Percentiles rank a stretch among this genome's conserved stretches.
Conservation (phyloP, 2,113 vertebrate species). For the Grallaria varia region DNA sequence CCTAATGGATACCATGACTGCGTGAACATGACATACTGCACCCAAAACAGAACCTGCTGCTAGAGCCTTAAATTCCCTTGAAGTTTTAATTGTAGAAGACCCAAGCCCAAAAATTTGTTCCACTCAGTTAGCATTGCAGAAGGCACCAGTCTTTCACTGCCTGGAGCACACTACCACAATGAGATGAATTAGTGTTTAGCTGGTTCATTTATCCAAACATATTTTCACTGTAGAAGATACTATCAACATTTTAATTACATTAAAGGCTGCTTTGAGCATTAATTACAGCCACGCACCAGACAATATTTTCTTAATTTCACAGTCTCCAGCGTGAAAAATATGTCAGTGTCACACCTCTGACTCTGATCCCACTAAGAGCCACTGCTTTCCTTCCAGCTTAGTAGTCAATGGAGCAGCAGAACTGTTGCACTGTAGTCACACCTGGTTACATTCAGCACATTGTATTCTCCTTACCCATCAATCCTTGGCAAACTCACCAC, state of each 20-base stretch:
- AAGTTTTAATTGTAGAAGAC: not conserved
- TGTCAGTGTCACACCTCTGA: not conserved
- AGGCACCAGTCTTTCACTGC: not conserved
- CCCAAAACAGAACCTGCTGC: not conserved
- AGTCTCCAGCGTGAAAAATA: not conserved
- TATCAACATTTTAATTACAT: not conserved
- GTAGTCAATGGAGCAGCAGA: not conserved
- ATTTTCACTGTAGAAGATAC: not conserved
- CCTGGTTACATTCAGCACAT: not conserved
- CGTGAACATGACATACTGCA: not conserved
- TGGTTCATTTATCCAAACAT: not conserved
- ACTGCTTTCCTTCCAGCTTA: not conserved
- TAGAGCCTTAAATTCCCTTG: not conserved
- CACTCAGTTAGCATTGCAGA: not conserved
- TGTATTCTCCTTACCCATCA: not conserved
- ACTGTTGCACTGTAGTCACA: not conserved
- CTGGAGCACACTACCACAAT: not conserved
- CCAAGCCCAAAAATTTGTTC: not conserved
- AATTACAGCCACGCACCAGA: not conserved
- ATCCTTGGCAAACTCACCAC: not conserved
- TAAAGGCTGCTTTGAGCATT: not conserved
- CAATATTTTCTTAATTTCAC: not conserved
- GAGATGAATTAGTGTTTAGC: not conserved
- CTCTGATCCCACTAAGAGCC: not conserved
- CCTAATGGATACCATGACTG: not conserved